A percentile compares a stretch with the other conserved stretches of the same genome.
Evolutionary conservation across 1,140 invertebrate species (phyloP).

Genomic region (Drosophila pallidifrons): DNA sequence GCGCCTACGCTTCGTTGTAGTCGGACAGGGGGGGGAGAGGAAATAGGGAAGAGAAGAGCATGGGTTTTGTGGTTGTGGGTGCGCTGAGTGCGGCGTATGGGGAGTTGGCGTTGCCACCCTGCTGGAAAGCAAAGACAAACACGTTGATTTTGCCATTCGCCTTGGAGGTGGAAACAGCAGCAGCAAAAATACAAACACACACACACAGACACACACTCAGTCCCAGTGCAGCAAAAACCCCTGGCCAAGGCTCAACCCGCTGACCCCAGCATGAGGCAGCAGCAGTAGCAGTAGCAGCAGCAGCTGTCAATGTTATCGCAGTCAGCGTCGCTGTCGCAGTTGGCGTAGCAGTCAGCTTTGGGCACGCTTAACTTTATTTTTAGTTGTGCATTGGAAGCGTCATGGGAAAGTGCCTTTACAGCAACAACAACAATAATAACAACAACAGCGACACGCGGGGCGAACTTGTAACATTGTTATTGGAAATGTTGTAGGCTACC

Average conservation of each 20-base stretch:
- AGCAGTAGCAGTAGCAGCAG: slow-evolving; percentile 75
- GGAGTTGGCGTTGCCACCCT: background rate
- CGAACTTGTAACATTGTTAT: slow-evolving; percentile 75
- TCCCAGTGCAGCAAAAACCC: slow-evolving; percentile 12
- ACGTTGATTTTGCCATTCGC: slow-evolving; percentile 69
- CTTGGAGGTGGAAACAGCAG: slow-evolving; percentile 60
- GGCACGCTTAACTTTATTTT: slow-evolving; percentile 82
- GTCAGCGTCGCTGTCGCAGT: slow-evolving; percentile 70
- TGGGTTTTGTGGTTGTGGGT: background rate
- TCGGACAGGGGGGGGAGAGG: background rate
- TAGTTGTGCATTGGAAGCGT: slow-evolving; percentile 76
- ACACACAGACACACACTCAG: slow-evolving; percentile 29
- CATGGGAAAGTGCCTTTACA: slow-evolving; percentile 62
- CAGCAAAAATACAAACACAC: slow-evolving; percentile 60
- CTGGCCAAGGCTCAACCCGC: slow-evolving; percentile 39
- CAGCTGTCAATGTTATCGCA: slow-evolving; percentile 66
- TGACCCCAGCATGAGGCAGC: slow-evolving; percentile 59
- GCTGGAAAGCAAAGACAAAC: slow-evolving; percentile 79
- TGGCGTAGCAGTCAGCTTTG: slow-evolving; percentile 53
- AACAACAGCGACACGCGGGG: slow-evolving; percentile 29
- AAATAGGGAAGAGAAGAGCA: background rate
- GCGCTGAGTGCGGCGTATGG: background rate
- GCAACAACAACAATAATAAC: slow-evolving; percentile 44
- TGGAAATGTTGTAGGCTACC: slow-evolving; percentile 76
- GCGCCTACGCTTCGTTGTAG: slow-evolving; percentile 34